Evolutionary conservation across 1,140 invertebrate species (phyloP).

Genomic region (Dinoponera quadriceps): DNA sequence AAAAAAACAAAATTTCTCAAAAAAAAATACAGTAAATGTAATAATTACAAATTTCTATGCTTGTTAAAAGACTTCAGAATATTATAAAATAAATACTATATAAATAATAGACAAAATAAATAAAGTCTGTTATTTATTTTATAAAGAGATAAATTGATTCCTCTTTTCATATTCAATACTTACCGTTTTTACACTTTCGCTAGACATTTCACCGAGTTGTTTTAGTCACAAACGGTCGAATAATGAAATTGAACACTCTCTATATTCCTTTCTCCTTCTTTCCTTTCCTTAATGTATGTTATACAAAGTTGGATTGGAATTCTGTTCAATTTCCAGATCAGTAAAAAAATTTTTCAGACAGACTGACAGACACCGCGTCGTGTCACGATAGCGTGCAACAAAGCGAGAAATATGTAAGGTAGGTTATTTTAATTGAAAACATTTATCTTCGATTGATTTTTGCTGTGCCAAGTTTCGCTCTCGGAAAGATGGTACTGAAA

Average conservation of each 20-base stretch:
- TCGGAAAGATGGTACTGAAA: too few relatives aligned
- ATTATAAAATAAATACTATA: slow-evolving; percentile 47
- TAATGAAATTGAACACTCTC: not conserved
- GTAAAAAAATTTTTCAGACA: not conserved
- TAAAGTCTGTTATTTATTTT: not conserved
- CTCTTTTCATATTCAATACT: slow-evolving; percentile 57
- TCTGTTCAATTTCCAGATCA: slow-evolving; percentile 43
- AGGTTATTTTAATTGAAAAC: slow-evolving; percentile 41
- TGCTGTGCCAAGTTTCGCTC: not conserved
- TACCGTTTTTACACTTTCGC: slow-evolving; percentile 83
- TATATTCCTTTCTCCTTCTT: not conserved
- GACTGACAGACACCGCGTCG: not conserved
- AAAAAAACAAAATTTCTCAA: not conserved
- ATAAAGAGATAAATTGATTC: not conserved
- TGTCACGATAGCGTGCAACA: slow-evolving; percentile 42
- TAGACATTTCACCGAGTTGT: slow-evolving; percentile 78
- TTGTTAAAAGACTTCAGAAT: not conserved
- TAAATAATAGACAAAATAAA: not conserved
- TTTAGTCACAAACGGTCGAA: not conserved
- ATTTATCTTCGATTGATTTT: slow-evolving; percentile 28
- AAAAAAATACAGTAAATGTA: not conserved
- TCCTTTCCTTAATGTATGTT: too few relatives aligned
- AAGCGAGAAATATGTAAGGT: not conserved
- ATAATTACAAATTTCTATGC: not conserved
- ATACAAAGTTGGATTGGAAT: slow-evolving; percentile 12